These are phyloP conservation scores for Cerceris ruficornis DNA, from an alignment of 2,888 invertebrate genomes.

Conservation along the genomic window DNA sequence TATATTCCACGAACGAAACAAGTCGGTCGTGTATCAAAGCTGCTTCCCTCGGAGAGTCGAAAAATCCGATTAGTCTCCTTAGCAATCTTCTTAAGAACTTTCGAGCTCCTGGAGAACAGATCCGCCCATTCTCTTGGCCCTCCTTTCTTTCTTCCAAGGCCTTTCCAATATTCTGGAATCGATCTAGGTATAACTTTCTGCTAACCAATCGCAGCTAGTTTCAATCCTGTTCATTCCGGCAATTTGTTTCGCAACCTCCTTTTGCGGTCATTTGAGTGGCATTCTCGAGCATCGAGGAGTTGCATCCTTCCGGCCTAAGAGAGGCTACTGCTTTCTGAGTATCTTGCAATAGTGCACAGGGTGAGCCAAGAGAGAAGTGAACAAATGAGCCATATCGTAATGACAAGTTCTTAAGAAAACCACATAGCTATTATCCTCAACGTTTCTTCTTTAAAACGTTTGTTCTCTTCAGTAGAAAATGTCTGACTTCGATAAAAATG, in stretches of 20 bases:
- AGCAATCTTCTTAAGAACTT: conserved; percentile 38
- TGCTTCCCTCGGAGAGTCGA: conserved; percentile 17
- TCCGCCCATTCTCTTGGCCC: neutral
- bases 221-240: conserved; percentile 40
- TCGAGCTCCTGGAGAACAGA: neutral
- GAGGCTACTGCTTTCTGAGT: conserved; percentile 9
- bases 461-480: too few relatives aligned
- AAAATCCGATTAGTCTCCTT: conserved; percentile 42
- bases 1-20: neutral
- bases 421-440: too few relatives aligned
- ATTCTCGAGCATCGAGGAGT: conserved; percentile 27
- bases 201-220: conserved; percentile 39
- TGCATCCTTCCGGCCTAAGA: neutral
- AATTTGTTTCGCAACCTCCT: conserved; percentile 51
- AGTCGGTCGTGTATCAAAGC: conserved; percentile 24
- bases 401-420: too few relatives aligned
- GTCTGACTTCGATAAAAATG: too few relatives aligned
- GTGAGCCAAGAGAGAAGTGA: too few relatives aligned
- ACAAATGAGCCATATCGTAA: too few relatives aligned
- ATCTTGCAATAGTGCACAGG: conserved; percentile 7
- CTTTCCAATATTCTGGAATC: conserved; percentile 5
- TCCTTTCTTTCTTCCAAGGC: neutral
- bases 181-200: conserved; percentile 27
- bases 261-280: conserved; percentile 41
- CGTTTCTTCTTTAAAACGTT: too few relatives aligned